Conservation (phyloP, 2,888 invertebrate genomes). For the Drosophila diplacantha region DNA sequence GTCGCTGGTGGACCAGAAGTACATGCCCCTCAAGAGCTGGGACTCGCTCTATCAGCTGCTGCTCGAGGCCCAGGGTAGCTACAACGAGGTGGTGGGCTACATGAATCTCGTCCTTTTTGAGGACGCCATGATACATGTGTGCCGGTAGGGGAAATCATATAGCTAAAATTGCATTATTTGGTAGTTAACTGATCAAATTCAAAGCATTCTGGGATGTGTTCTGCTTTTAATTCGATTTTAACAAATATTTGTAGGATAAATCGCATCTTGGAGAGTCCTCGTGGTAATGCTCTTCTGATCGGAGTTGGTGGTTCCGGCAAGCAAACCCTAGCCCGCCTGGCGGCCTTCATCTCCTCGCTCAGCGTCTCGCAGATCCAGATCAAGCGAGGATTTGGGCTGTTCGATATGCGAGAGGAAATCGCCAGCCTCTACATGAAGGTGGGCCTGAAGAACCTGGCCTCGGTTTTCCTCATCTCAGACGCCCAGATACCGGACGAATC, state of each 20-base stretch:
- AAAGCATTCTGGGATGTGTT: too few species aligned
- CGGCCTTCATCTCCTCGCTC: constrained; percentile 92
- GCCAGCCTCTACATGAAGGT: constrained; percentile 89
- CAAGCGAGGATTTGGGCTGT: constrained; percentile 90
- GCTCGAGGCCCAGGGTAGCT: constrained; percentile 87
- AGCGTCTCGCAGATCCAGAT: constrained; percentile 96
- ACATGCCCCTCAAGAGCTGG: constrained; percentile 89
- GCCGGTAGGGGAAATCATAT: constrained; percentile 79
- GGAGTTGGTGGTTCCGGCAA: constrained; percentile 98
- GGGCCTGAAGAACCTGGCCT: constrained; percentile 91
- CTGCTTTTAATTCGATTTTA: not conserved
- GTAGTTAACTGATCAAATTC: not conserved
- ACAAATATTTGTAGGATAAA: constrained; percentile 83
- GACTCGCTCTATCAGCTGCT: constrained; percentile 85
- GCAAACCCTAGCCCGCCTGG: constrained; percentile 92
- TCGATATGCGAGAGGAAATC: constrained; percentile 87
- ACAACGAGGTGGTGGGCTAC: constrained; percentile 93
- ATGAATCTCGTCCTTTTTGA: constrained; percentile 98
- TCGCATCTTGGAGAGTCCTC: constrained; percentile 93
- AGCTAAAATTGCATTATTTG: not conserved
- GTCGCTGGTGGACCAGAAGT: constrained; percentile 88
- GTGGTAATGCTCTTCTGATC: constrained; percentile 94
- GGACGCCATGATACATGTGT: constrained; percentile 96
- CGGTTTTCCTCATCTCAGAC: constrained; percentile 95
- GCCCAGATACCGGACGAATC: constrained; percentile 94